Evolutionary conservation across 2,797 vertebrate species (phyloP).

Genomic region (Nannoperca obscura): DNA sequence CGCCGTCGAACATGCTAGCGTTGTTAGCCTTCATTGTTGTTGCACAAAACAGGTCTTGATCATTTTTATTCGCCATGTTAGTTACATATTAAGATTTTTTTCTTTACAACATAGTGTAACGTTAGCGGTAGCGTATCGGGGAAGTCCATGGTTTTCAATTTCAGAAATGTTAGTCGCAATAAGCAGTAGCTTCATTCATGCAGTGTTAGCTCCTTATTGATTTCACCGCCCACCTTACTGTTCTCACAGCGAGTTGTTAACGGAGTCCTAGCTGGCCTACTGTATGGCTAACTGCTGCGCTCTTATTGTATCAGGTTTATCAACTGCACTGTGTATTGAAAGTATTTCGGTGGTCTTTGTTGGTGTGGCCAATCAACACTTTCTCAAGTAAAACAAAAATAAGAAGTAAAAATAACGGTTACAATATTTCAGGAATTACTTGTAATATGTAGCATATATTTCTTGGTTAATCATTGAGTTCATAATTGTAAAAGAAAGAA

Average conservation of each 20-base stretch:
- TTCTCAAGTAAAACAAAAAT: too few relatives aligned
- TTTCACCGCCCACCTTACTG: slow-evolving; percentile 35
- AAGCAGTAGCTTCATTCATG: slow-evolving; percentile 46
- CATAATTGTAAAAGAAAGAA: background rate
- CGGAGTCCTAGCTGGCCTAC: slow-evolving; percentile 2
- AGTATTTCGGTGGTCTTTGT: background rate
- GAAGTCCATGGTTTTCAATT: background rate
- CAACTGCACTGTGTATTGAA: background rate
- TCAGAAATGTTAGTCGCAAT: background rate
- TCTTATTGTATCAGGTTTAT: background rate
- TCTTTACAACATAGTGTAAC: fast-evolving
- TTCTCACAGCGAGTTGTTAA: slow-evolving; percentile 7
- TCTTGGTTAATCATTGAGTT: background rate
- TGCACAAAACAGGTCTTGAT: background rate
- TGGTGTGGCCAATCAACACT: background rate
- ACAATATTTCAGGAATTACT: background rate
- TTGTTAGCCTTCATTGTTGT: slow-evolving; percentile 67
- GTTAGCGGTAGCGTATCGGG: fast-evolving
- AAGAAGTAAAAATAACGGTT: fast-evolving
- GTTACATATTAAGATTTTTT: fast-evolving
- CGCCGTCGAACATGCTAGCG: slow-evolving; percentile 51
- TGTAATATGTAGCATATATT: background rate
- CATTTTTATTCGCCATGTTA: fast-evolving
- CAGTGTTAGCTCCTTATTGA: slow-evolving; percentile 28
- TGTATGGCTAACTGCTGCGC: background rate